phyloP scores from a whole-genome alignment of 1,140 invertebrate genomes.

The Chionoecetes opilio region DNA sequence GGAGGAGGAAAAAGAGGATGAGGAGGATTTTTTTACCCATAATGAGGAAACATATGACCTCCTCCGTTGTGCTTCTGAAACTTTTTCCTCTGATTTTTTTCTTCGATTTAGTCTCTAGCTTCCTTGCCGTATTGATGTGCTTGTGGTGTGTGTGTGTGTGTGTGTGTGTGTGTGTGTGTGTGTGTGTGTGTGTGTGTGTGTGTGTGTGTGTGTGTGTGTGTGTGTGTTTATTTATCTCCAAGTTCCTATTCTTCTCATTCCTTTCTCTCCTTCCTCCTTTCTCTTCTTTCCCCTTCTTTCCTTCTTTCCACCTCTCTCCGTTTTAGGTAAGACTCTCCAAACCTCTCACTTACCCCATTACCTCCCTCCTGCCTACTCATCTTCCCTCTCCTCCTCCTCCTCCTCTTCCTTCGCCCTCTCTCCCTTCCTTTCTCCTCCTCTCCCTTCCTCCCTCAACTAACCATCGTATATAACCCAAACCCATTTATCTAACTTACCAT shows the following conservation, averaged over 20 bases:
- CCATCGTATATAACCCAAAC: background rate
- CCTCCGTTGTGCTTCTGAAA: background rate
- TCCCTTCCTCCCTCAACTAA: background rate
- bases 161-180: background rate
- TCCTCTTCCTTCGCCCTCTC: background rate
- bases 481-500: background rate
- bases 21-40: too few species aligned
- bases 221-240: background rate
- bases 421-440: background rate
- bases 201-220: conserved; percentile 27
- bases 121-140: too few species aligned
- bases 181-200: conserved; percentile 20
- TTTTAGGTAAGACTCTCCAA: background rate
- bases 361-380: background rate
- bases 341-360: conserved; percentile 18
- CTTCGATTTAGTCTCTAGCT: too few species aligned
- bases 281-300: background rate
- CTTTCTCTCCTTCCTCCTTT: background rate
- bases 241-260: background rate
- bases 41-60: too few species aligned
- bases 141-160: too few species aligned
- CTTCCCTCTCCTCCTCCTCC: background rate
- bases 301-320: background rate
- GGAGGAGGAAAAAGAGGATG: too few species aligned
- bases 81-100: background rate